These are phyloP conservation scores for Drosophila kepulauana DNA, from an alignment of 1,140 invertebrate genomes.

Conservation along the genomic window DNA sequence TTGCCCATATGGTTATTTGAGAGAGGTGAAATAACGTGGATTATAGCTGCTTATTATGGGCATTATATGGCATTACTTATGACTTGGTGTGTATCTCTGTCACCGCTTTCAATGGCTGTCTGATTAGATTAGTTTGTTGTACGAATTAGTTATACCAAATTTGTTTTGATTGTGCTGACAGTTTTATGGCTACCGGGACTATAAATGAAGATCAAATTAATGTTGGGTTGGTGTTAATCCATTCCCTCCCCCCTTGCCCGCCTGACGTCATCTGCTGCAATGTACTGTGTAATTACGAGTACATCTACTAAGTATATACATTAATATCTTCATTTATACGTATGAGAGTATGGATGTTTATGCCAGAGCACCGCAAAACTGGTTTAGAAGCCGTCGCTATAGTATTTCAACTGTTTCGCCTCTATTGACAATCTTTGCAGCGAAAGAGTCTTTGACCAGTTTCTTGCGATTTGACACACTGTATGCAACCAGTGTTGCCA, in stretches of 20 bases:
- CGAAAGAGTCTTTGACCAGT: conserved; percentile 13
- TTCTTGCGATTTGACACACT: conserved; percentile 18
- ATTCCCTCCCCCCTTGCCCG: background rate
- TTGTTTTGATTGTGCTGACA: background rate
- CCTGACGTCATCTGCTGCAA: conserved; percentile 32
- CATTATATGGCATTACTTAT: conserved; percentile 1
- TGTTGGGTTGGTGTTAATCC: background rate
- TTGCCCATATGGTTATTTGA: background rate
- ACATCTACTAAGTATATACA: background rate
- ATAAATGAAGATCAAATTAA: conserved; percentile 19
- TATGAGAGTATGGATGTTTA: background rate
- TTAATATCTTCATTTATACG: conserved; percentile 4
- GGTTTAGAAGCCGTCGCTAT: conserved; percentile 9
- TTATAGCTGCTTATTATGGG: background rate
- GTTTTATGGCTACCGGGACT: conserved; percentile 15
- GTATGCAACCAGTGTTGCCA: conserved; percentile 15
- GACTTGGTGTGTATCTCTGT: background rate
- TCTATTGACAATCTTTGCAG: background rate
- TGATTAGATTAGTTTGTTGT: conserved; percentile 31
- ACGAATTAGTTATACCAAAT: conserved; percentile 15
- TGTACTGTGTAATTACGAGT: conserved; percentile 14
- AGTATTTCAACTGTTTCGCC: background rate
- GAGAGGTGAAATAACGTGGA: background rate
- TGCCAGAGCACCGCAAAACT: conserved; percentile 8
- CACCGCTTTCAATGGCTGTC: conserved; percentile 4